These are phyloP conservation scores for Brenthis hecate DNA, from an alignment of 2,888 invertebrate species.

Conservation along the genomic window DNA sequence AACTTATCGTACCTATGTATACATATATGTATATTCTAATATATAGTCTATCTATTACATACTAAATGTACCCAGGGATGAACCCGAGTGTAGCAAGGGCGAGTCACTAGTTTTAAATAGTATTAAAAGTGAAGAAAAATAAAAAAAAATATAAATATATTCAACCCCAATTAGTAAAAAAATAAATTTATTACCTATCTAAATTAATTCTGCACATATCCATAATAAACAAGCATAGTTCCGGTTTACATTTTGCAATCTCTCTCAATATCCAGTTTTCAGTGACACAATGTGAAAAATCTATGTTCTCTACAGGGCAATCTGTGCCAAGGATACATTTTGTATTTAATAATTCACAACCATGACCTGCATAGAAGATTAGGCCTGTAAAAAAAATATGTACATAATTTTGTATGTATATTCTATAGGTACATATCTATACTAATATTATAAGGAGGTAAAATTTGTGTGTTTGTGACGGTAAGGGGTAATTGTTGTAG, in stretches of 20 bases:
- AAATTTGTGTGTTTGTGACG: too few species aligned
- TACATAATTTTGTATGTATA: not conserved
- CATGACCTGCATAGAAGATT: conserved; percentile 82
- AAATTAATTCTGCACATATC: conserved; percentile 81
- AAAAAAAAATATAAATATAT: conserved; percentile 2
- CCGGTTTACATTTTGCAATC: conserved; percentile 67
- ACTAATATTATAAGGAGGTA: too few species aligned
- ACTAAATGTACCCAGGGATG: too few species aligned
- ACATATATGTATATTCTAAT: too few species aligned
- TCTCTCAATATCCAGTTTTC: conserved; percentile 74
- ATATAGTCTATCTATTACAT: too few species aligned
- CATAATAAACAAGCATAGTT: conserved; percentile 75
- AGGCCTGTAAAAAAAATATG: conserved; percentile 63
- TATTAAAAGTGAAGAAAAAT: not conserved
- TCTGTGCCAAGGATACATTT: conserved; percentile 78
- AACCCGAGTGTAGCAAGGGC: too few species aligned
- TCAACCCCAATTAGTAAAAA: not conserved
- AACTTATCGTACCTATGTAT: too few species aligned
- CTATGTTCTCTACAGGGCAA: conserved; percentile 67
- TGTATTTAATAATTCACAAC: conserved; percentile 75
- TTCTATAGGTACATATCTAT: too few species aligned
- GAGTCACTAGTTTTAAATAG: too few species aligned
- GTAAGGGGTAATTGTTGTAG: too few species aligned
- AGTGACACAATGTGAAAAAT: conserved; percentile 66
- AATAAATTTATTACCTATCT: conserved; percentile 59